Evolutionary conservation across 2,797 vertebrate genomes (phyloP).

Genomic region (Euphonia xanthogaster): DNA sequence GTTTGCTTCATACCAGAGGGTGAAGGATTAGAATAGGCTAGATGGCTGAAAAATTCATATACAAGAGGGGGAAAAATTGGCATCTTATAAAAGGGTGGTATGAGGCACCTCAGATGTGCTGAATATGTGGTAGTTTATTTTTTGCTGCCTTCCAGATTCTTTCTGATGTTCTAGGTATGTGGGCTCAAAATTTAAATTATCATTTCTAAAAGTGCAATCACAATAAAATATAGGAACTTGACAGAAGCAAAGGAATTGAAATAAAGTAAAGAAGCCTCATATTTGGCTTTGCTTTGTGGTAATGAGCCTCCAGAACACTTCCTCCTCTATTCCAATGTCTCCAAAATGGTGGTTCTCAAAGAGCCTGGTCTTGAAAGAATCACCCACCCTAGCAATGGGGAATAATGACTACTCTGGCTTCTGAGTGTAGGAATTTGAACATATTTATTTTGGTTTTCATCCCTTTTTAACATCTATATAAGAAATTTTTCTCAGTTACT

Average conservation of each 20-base stretch:
- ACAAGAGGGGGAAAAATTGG: background rate
- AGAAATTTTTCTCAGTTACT: background rate
- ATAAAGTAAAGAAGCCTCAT: background rate
- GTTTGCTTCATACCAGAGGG: background rate
- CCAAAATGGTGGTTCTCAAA: background rate
- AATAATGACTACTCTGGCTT: background rate
- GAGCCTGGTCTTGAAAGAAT: background rate
- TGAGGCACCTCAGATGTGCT: background rate
- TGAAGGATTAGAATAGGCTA: background rate
- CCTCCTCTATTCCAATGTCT: background rate
- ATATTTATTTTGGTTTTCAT: background rate
- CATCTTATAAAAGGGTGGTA: background rate
- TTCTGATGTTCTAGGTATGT: background rate
- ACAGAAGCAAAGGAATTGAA: background rate
- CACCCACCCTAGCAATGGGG: fast-evolving
- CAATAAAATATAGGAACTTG: background rate
- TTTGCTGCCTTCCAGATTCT: background rate
- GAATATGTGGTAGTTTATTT: background rate
- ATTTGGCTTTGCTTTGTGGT: background rate
- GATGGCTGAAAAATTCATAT: background rate
- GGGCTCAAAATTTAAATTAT: background rate
- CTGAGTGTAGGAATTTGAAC: background rate
- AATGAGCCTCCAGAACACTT: background rate
- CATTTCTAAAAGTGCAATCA: background rate
- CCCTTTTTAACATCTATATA: background rate